Base-by-base conservation (phyloP, 1,140 invertebrate species). In the Leptoteleia sp. region DNA sequence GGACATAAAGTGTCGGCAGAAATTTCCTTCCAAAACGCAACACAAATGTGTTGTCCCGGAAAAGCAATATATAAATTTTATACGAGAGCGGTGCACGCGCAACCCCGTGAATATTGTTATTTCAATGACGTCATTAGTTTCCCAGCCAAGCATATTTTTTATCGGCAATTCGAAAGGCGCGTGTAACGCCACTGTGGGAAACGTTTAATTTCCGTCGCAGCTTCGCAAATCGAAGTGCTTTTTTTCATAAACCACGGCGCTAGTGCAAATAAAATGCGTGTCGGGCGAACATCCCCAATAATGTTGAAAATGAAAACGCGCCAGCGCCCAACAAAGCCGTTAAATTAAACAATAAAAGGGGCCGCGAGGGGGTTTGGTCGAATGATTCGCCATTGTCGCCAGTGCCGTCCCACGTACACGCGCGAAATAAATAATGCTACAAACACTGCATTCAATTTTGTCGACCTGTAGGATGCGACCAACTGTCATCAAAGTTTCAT, bases 281-380 rank as follows among this genome's bases (percentile, higher is more conserved):
- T 47, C 22, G n/a, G 22, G 19, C 12, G 7, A 13, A 38, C 59
- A 8, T 57, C 13, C 37, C 33, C 37, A 43, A 65, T 76, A 61
- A 25, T 55, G 54, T 50, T 68, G 62, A 76, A 67, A 65, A 72
- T 78, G 40, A 55, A 67, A 70, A 70, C 50, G 59, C 50, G 64
- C 43, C 54, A 52, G 52, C 38, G 48, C 50, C 57, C 61, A 75
- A 86, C 85, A 86, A 86, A 85, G 76, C 80, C 27, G 78, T 81
- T 81, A 83, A 87, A 86, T 85, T 85, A 82, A 85, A 85, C 82
- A 87, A 86, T 85, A 86, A 82, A 65, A 70, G 37, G 45, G 59
- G 19, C 17, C 13, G 47, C 67, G 62, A 55, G 52, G 62, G 19
- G 61, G 72, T 76, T 79, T 27, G 75, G 79, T 81, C n/a, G 81